Evolutionary conservation across 2,888 invertebrate genomes (phyloP).

Genomic region (Andrena minutula): DNA sequence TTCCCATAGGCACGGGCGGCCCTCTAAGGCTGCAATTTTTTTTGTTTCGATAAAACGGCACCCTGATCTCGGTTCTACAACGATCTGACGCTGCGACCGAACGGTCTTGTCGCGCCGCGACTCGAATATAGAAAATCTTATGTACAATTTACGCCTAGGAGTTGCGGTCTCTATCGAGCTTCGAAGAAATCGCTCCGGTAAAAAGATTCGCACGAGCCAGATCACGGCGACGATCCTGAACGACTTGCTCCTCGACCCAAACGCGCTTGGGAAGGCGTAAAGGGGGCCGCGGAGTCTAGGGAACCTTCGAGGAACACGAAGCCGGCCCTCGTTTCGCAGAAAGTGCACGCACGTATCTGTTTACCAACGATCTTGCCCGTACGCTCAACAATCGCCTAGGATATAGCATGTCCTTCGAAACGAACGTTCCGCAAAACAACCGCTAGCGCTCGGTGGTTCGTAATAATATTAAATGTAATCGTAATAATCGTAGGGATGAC

Average conservation of each 20-base stretch:
- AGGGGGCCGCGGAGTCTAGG: neutral
- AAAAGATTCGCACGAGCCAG: slow-evolving; percentile 2
- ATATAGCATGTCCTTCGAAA: slow-evolving; percentile 5
- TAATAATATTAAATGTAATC: slow-evolving; percentile 43
- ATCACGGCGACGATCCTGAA: neutral
- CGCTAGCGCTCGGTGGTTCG: slow-evolving; percentile 15
- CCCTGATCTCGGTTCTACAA: too few relatives aligned
- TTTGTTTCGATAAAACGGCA: neutral
- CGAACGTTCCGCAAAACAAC: slow-evolving; percentile 31
- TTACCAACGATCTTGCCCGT: slow-evolving; percentile 29
- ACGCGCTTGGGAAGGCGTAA: neutral
- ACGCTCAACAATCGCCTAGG: slow-evolving; percentile 42
- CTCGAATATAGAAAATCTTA: slow-evolving; percentile 61
- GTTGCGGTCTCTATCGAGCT: slow-evolving; percentile 15
- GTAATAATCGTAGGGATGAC: slow-evolving; percentile 16
- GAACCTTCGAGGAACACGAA: slow-evolving; percentile 17
- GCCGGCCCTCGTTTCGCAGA: slow-evolving; percentile 19
- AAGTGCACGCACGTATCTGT: slow-evolving; percentile 24
- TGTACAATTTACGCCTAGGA: slow-evolving; percentile 63
- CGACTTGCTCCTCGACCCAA: neutral
- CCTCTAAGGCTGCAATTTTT: neutral
- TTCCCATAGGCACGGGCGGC: neutral
- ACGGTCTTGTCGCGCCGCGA: neutral
- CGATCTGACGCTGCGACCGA: neutral
- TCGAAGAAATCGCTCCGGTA: neutral